Evolutionary conservation across 2,797 vertebrate species (phyloP).

Genomic region (Delichon dasypus): DNA sequence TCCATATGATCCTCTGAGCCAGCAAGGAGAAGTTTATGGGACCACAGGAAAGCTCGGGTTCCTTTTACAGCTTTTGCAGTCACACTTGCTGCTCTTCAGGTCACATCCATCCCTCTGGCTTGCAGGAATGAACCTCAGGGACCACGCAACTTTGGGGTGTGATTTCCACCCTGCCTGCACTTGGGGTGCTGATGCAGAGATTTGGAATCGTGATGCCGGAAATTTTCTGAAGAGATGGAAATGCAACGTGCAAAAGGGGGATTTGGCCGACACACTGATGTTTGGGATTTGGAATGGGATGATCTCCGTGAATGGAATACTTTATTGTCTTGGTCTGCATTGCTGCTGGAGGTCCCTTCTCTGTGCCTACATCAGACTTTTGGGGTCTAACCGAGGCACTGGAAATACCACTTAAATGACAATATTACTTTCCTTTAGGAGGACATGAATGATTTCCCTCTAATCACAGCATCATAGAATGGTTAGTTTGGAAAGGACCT

Average conservation of each 20-base stretch:
- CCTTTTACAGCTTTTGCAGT: not conserved
- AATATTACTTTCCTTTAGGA: not conserved
- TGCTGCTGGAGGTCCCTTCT: not conserved
- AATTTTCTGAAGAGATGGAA: not conserved
- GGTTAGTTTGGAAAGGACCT: not conserved
- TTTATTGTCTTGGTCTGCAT: rapidly evolving
- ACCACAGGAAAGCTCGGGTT: not conserved
- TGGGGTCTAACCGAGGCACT: not conserved
- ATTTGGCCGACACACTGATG: not conserved
- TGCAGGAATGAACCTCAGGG: not conserved
- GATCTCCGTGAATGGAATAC: not conserved
- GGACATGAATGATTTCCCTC: not conserved
- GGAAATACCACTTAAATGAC: not conserved
- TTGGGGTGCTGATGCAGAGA: not conserved
- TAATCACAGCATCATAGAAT: not conserved
- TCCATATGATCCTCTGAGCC: not conserved
- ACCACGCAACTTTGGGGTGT: not conserved
- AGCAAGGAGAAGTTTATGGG: not conserved
- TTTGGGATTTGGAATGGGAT: not conserved
- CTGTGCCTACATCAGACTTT: not conserved
- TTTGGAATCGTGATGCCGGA: rapidly evolving
- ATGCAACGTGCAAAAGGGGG: not conserved
- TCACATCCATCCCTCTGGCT: not conserved
- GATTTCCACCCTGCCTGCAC: not conserved
- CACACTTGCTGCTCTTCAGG: not conserved